A percentile compares a stretch with the other conserved stretches of the same genome.
phyloP scores from a whole-genome alignment of 2,113 vertebrate species.

The Thamnophis sirtalis region DNA sequence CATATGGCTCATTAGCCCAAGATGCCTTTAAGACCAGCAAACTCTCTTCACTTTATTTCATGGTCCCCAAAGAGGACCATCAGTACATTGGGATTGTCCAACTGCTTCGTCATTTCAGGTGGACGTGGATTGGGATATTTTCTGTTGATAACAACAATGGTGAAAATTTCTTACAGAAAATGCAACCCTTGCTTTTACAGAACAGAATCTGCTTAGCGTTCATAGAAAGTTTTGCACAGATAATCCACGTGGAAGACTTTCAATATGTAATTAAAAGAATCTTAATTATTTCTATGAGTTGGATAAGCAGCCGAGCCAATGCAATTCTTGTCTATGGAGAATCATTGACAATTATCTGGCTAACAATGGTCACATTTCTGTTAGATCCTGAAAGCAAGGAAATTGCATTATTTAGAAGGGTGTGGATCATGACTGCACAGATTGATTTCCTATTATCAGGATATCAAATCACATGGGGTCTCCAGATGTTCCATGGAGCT shows the following conservation, averaged over 20 bases:
- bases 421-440: not conserved
- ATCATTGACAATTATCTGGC: not conserved
- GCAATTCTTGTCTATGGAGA: not conserved
- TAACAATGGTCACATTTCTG: no score
- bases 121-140: constrained; percentile 4
- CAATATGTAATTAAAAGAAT: no score
- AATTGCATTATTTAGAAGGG: not conserved
- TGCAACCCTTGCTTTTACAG: not conserved
- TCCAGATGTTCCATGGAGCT: no score
- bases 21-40: no score
- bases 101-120: not conserved
- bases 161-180: not conserved
- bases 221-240: accelerated
- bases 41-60: not conserved
- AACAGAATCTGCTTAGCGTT: not conserved
- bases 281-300: no score
- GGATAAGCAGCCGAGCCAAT: not conserved
- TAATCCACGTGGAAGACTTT: accelerated
- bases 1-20: no score
- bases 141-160: not conserved
- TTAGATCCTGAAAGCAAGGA: no score
- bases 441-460: no score
- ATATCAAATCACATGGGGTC: no score
- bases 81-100: not conserved
- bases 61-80: not conserved